Evolutionary conservation across 1,140 invertebrate species (phyloP), one percentile per base, ranked within the genome.

Genomic region (Pteromalus puparum): DNA sequence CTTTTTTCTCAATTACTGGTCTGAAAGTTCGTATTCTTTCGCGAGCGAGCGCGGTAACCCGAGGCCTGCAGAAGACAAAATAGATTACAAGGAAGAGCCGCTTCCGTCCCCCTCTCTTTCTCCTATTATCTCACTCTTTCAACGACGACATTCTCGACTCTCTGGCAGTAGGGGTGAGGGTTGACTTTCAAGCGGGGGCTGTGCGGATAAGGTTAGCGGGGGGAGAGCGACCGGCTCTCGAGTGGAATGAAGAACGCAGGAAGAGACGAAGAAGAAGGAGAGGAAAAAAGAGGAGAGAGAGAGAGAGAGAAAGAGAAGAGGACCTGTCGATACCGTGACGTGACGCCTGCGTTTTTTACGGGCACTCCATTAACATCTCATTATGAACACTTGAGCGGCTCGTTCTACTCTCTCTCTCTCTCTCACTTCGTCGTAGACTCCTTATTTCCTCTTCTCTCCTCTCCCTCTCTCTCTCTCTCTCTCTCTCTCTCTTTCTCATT

Each of bases 361-460:
- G 88, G 87, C 87, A 91, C 89, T 91, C 91, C 90, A 91, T 91
- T 91, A 91, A 91, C 90, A 92, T 92, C 90, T 92, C 90, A 91
- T 91, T 91, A 91, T 91, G 88, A 92, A 92, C 90, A 90, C 89
- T 90, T 88, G 85, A 87, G 80, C 87, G 88, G 83, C 85, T 87
- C 85, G 78, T 83, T 68, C 78, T 87, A 83, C 68, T 72, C 75
- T 81, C 79, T 26, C n/a, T n/a, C 68, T 72, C 75, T 81, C 79
- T 26, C n/a, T n/a, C n/a, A n/a, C n/a, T n/a, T 9, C 38, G 74
- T 48, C 53, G 53, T 68, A 42, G 34, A 65, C 72, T 10, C n/a
- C 48, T 21, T 65, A 70, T 12, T 28, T 65, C 30, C 30, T 9
- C 38, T 4, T 46, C 26, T n/a, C 46, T 21, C 67, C 26, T n/a